Evolutionary conservation across 2,797 vertebrate species (phyloP), one percentile per base, ranked within the genome.

Genomic region (Enoplosus armatus): DNA sequence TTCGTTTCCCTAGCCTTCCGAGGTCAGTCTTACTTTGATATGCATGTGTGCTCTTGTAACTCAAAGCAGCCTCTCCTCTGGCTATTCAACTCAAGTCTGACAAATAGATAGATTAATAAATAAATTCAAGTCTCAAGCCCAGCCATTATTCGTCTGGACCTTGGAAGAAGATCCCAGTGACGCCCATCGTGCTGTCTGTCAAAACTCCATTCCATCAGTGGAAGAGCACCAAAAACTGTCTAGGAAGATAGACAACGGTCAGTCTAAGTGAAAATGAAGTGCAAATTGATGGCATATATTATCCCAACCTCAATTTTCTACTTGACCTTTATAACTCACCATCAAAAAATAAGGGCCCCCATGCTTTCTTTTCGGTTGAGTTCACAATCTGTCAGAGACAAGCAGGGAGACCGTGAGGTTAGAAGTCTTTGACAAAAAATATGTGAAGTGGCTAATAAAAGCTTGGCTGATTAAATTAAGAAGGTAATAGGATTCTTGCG

Each of bases 391-490:
- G 31, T 76, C 62, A 48, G 51, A 79, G 77, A 68, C 54, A 33
- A 62, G 65, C 47, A 22, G 47, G 29, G 47, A 63, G 78, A 70
- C 51, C 11, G 26, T 35, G 39, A 65, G 71, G 81, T 75, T 67
- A 43, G 51, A 89, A 61, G 27, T 63, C 55, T 85, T 39, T 74
- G 60, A 65, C 54, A 72, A 68, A 73, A 75, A 79, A 80, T 70
- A 79, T 76, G 87, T 86, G 73, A 87, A 89, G 71, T 84, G 71
- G 83, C 76, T 84, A 85, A 90, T 92, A 87, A 88, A 94, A 87
- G 54, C 63, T 53, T 37, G 54, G 58, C 74, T 87, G 84, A 89
- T 91, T 90, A 85, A 91, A 92, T 91, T 87, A 88, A 83, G 74
- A 78, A 82, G 65, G 83, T 81, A 90, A 92, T 90, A 87, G 85